Evolutionary conservation across 2,888 invertebrate genomes (phyloP), one percentile per base, ranked within the genome.

Genomic region (Clanis bilineata): DNA sequence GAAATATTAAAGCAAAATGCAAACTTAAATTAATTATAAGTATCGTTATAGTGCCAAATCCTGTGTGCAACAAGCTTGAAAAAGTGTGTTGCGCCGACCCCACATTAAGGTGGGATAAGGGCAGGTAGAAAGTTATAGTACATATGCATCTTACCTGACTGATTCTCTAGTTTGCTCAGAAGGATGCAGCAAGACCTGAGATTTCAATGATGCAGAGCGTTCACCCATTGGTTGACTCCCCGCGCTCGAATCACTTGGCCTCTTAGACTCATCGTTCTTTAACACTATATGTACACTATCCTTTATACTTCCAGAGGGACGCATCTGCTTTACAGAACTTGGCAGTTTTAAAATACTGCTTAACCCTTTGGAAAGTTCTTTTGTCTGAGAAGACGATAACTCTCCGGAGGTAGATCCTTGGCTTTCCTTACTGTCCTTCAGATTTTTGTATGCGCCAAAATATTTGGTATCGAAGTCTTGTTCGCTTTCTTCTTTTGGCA

Each of bases 391-490:
- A 0, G 36, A 47, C 5, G 65, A 64, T 10, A 69, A 57, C 12
- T 51, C 62, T 0, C 60, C 68, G 1, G 59, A 23, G 39, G 59
- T 59, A 1, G 76, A 69, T 12, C 57, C 58, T 5, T 67, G 66
- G 10, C 66, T 71, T 2, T 73, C 74, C 38, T 66, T 68, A 32
- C 70, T 75, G 22, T 67, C 69, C 44, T 74, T 74, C 1, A 76
- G 63, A 60, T 85, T 78, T 70, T 86, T 85, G 63, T 89, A 88
- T 1, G 84, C 86, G 0, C 80, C 82, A 68, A 91, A 91, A 71
- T 90, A 91, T 79, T 90, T 90, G 3, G 74, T 73, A 54, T 90
- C 90, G 3, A 91, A 82, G 66, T 90, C 90, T 67, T 89, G 83
- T 57, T 91, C 90, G 57, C 90, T 90, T 64, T 90, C 86, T 67